A percentile compares a stretch with the other conserved stretches of the same genome.
Conservation (phyloP, 2,888 invertebrate genomes). For the Pinctada fucata region DNA sequence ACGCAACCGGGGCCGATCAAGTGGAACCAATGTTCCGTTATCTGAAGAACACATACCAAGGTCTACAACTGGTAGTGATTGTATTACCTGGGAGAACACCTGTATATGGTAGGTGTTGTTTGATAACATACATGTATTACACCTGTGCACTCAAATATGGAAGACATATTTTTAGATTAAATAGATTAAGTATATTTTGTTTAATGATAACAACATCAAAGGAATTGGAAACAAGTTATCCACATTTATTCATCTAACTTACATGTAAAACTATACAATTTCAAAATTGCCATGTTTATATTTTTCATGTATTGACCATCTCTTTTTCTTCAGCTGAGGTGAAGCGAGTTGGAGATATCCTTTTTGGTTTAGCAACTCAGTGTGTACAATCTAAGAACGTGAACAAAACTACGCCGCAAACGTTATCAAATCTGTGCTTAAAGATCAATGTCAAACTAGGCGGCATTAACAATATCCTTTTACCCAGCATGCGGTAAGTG, state of each 20-base stretch:
- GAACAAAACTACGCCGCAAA: conserved; percentile 99
- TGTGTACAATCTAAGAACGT: conserved; percentile 99
- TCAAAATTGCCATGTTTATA: too few relatives aligned
- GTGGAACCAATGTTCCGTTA: conserved; percentile 99
- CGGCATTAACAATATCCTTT: conserved; percentile 98
- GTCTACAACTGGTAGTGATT: conserved; percentile 97
- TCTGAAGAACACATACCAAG: conserved; percentile 96
- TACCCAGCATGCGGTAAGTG: conserved; percentile 92
- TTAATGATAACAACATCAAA: too few relatives aligned
- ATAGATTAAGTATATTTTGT: too few relatives aligned
- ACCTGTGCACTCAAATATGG: too few relatives aligned
- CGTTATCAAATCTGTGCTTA: conserved; percentile 97
- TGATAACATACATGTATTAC: neutral
- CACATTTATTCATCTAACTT: too few relatives aligned
- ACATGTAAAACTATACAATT: too few relatives aligned
- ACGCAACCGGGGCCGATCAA: conserved; percentile 99
- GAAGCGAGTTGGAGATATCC: conserved; percentile 98
- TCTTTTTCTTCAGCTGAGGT: conserved; percentile 89
- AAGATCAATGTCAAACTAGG: conserved; percentile 99
- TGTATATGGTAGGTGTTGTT: conserved; percentile 88
- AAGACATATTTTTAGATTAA: too few relatives aligned
- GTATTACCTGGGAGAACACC: conserved; percentile 99
- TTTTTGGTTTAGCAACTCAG: conserved; percentile 99
- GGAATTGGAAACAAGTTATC: too few relatives aligned
- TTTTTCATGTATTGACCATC: too few relatives aligned